A percentile compares a stretch with the other conserved stretches of the same genome.
These are phyloP conservation scores for Caenorhabditis japonica DNA, from an alignment of 2,888 invertebrate species.

Conservation along the genomic window DNA sequence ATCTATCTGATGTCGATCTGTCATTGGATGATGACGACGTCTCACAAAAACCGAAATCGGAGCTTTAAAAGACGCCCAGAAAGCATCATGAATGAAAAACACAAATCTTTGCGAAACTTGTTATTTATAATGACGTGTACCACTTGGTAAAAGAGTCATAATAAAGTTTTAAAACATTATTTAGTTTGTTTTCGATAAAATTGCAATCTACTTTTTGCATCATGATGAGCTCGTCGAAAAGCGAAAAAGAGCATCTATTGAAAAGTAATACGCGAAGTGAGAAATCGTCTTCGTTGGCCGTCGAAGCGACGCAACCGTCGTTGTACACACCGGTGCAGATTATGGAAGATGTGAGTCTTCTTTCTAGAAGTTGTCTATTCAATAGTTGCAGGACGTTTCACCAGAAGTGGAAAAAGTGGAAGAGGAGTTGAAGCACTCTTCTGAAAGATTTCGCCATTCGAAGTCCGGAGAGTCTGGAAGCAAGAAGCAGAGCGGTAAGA, in stretches of 20 bases:
- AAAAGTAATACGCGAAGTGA: neutral
- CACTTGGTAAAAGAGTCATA: too few species aligned
- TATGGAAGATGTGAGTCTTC: neutral
- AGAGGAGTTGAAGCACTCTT: constrained; percentile 22
- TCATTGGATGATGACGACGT: too few species aligned
- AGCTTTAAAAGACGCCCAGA: too few species aligned
- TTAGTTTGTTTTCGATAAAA: too few species aligned
- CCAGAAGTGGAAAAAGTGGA: constrained; percentile 27
- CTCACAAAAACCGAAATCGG: too few species aligned
- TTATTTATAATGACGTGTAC: too few species aligned
- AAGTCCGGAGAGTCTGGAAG: neutral
- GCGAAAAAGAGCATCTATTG: constrained; percentile 16
- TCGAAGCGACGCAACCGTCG: constrained; percentile 1
- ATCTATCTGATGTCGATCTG: constrained; percentile 78
- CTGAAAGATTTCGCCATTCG: constrained; percentile 27
- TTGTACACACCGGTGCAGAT: neutral
- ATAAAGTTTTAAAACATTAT: too few species aligned
- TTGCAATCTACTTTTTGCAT: too few species aligned
- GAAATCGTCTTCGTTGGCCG: constrained; percentile 2
- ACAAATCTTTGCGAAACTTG: too few species aligned
- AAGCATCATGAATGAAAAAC: too few species aligned
- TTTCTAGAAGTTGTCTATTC: too few species aligned
- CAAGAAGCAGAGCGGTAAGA: constrained; percentile 7
- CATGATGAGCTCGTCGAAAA: constrained; percentile 11
- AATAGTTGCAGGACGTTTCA: neutral